Conservation (phyloP, 2,797 vertebrate species). For the Oophaga sylvatica region DNA sequence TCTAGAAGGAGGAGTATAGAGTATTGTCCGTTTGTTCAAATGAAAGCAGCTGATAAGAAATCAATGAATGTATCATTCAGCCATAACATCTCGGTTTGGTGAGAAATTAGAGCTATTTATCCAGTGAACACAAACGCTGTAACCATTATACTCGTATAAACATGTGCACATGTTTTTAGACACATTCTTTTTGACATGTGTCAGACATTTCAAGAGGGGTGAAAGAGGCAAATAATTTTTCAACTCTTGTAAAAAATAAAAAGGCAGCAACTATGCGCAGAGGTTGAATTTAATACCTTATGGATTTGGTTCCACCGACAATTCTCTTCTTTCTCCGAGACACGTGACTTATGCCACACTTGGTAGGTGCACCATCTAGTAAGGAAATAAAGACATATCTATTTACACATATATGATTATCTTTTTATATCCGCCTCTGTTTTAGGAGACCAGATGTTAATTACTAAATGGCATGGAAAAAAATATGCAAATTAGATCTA, state of each 20-base stretch:
- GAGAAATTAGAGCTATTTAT: neutral
- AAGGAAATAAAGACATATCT: neutral
- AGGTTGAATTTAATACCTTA: constrained; percentile 73
- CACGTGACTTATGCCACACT: constrained; percentile 70
- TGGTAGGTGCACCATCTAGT: constrained; percentile 64
- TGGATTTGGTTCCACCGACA: constrained; percentile 84
- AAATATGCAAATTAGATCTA: no score
- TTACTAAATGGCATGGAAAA: no score
- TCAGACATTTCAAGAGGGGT: neutral
- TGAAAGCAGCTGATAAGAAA: neutral
- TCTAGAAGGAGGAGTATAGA: no score
- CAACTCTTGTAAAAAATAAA: neutral
- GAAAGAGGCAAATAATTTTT: neutral
- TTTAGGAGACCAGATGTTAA: no score
- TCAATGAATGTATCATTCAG: neutral
- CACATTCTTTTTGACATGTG: constrained; percentile 9
- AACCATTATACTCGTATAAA: constrained; percentile 3
- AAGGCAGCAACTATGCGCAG: neutral
- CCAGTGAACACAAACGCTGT: neutral
- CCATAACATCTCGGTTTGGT: constrained; percentile 6
- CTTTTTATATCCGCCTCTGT: neutral
- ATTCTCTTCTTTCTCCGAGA: constrained; percentile 80
- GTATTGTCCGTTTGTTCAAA: no score
- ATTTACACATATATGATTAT: no score
- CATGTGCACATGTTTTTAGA: constrained; percentile 6